These are phyloP conservation scores for Heliconius hewitsoni DNA, from an alignment of 1,140 invertebrate species.

Conservation along the genomic window DNA sequence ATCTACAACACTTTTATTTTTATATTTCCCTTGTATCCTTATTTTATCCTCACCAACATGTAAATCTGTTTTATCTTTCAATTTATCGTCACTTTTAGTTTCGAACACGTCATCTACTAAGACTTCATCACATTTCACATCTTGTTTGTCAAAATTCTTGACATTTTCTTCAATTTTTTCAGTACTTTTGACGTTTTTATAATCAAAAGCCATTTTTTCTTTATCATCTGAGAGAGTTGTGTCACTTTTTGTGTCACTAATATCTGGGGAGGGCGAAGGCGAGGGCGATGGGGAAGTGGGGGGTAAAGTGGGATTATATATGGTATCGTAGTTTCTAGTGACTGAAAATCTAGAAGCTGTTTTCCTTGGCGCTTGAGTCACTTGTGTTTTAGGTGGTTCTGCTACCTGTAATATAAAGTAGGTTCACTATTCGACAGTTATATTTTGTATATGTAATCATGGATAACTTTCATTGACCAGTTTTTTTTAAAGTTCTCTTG, in stretches of 20 bases:
- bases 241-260: conserved; percentile 21
- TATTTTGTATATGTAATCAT: no score
- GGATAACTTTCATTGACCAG: no score
- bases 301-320: conserved; percentile 55
- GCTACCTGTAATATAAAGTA: conserved; percentile 50
- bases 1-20: conserved; percentile 27
- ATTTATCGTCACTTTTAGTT: conserved; percentile 4
- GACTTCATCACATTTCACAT: neutral
- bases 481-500: no score
- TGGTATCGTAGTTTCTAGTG: conserved; percentile 69
- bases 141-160: neutral
- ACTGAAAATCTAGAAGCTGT: conserved; percentile 69
- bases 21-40: conserved; percentile 25
- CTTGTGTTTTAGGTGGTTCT: conserved; percentile 63
- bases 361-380: conserved; percentile 54
- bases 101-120: conserved; percentile 4
- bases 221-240: conserved; percentile 17
- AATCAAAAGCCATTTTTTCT: conserved; percentile 15
- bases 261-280: conserved; percentile 35
- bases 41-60: conserved; percentile 15
- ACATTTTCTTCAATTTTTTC: neutral
- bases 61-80: neutral
- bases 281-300: conserved; percentile 41
- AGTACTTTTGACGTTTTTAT: conserved; percentile 8
- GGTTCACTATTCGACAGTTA: no score